Conservation (phyloP, 1,140 invertebrate genomes). For the Conus betulinus region DNA sequence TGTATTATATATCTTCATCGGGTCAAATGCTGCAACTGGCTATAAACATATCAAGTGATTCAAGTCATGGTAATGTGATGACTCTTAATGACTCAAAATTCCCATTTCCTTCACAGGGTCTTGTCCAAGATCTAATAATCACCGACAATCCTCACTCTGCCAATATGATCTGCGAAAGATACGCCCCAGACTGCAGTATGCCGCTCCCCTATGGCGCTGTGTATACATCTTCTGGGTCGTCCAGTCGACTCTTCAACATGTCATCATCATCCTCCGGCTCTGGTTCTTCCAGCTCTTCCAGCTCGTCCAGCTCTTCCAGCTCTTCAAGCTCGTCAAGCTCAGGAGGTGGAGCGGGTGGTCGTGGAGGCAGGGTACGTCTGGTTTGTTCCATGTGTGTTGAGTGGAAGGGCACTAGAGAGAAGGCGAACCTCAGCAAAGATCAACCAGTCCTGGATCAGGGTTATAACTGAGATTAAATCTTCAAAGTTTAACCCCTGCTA, state of each 20-base stretch:
- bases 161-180: conserved; percentile 84
- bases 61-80: too few species aligned
- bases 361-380: not conserved
- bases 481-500: too few species aligned
- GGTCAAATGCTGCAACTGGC: too few species aligned
- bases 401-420: too few species aligned
- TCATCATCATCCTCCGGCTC: conserved; percentile 3
- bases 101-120: conserved; percentile 80
- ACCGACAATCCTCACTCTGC: conserved; percentile 85
- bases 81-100: too few species aligned
- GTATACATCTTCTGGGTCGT: conserved; percentile 4
- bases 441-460: too few species aligned
- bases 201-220: conserved; percentile 48
- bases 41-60: too few species aligned
- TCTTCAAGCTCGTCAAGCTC: not conserved
- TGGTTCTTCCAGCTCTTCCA: not conserved
- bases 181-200: conserved; percentile 81
- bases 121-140: conserved; percentile 86
- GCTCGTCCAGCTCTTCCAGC: conserved; percentile 9
- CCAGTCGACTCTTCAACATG: conserved; percentile 17
- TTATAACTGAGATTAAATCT: too few species aligned
- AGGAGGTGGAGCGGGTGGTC: too few species aligned
- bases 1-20: too few species aligned
- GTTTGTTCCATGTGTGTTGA: too few species aligned
- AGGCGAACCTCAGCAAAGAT: too few species aligned